phyloP scores from a whole-genome alignment of 2,888 invertebrate genomes.

The Zeuzera pyrina region DNA sequence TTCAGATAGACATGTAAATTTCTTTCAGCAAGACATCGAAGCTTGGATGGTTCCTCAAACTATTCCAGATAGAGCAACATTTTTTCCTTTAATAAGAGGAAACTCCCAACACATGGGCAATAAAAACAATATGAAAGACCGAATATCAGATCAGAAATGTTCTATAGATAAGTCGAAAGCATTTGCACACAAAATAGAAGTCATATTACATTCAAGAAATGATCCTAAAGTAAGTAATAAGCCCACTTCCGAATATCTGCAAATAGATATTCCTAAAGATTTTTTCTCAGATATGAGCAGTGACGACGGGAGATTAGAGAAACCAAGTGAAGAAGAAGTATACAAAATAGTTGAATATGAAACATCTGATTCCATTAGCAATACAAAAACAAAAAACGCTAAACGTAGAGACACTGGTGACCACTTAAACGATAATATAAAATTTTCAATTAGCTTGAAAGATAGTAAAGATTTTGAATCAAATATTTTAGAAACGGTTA shows the following conservation, averaged over 20 bases:
- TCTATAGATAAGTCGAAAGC: constrained; percentile 42
- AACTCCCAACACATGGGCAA: constrained; percentile 14
- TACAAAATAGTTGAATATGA: constrained; percentile 56
- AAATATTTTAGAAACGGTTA: constrained; percentile 25
- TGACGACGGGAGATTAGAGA: constrained; percentile 22
- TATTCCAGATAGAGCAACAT: constrained; percentile 23
- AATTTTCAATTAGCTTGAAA: constrained; percentile 29
- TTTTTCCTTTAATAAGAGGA: too few species aligned
- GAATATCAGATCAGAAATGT: constrained; percentile 38
- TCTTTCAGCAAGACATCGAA: constrained; percentile 43
- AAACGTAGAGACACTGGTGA: constrained; percentile 19
- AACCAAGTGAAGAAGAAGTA: constrained; percentile 49
- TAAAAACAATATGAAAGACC: constrained; percentile 26
- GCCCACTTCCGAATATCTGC: constrained; percentile 37
- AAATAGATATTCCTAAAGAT: constrained; percentile 48
- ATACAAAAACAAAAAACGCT: neutral
- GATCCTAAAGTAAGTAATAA: constrained; percentile 16
- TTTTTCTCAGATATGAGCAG: constrained; percentile 41
- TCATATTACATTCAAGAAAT: constrained; percentile 40
- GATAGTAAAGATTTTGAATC: constrained; percentile 22
- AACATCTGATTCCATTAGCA: constrained; percentile 25
- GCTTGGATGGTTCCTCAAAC: constrained; percentile 54
- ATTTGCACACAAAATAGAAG: constrained; percentile 40
- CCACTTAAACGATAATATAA: constrained; percentile 21
- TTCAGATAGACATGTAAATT: constrained; percentile 27